Evolutionary conservation across 2,113 vertebrate species (phyloP).

Genomic region (Caranx ignobilis): DNA sequence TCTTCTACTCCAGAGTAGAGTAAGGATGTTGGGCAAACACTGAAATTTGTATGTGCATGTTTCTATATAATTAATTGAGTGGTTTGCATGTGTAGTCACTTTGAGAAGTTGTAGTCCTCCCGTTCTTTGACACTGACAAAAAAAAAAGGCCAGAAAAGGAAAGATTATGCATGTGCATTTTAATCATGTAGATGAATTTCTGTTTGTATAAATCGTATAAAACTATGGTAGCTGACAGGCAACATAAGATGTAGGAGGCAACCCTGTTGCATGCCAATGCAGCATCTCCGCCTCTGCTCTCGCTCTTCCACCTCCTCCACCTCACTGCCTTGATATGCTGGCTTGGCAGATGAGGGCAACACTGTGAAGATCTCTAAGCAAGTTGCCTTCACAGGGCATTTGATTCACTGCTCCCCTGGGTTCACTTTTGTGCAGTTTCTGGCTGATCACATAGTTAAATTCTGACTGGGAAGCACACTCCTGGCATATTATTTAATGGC

Average conservation of each 20-base stretch:
- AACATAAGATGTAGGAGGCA: conserved; percentile 44
- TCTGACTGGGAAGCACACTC: background rate
- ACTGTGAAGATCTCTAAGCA: conserved; percentile 31
- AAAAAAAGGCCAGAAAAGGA: background rate
- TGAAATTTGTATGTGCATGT: background rate
- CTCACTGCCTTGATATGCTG: background rate
- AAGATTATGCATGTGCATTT: conserved; percentile 8
- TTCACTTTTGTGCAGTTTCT: conserved; percentile 1
- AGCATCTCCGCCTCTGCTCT: conserved; percentile 24
- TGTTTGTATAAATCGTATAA: conserved; percentile 1
- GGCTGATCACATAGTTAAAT: background rate
- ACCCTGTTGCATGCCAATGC: conserved; percentile 55
- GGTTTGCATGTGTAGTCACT: background rate
- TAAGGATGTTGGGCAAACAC: background rate
- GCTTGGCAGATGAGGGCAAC: conserved; percentile 14
- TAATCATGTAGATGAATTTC: background rate
- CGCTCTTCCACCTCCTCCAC: conserved; percentile 1
- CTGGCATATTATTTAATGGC: background rate
- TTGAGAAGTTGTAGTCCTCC: background rate
- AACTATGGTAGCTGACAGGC: conserved; percentile 52
- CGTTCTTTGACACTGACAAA: background rate
- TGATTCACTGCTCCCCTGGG: conserved; percentile 18
- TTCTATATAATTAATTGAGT: background rate
- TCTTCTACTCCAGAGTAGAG: background rate
- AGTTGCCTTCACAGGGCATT: conserved; percentile 28